Base-by-base conservation (phyloP, 2,888 invertebrate species). In the Mythimna lalbum region DNA sequence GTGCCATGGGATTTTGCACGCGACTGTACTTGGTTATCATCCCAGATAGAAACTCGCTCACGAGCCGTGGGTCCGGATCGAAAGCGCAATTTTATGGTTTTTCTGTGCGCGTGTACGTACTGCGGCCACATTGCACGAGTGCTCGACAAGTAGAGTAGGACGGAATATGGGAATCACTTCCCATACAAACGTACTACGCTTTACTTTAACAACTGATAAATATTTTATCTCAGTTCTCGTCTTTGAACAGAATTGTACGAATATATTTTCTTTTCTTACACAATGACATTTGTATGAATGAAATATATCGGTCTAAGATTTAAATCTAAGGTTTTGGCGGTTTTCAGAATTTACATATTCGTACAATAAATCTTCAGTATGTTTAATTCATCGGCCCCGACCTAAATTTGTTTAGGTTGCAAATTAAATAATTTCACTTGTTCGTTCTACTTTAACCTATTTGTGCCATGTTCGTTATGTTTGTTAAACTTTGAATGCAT, bases 31-130 rank as follows among this genome's bases (percentile, higher is more conserved):
- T 82, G 82, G 83, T 84, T 90, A 88, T 88, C 88, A 91, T 91
- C 89, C 88, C 86, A 92, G 90, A 91, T 93, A 93, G 94, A 95
- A 95, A 94, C 94, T 92, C 80, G 93, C 87, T 80, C 81, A 63
- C 53, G 82, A 78, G 90, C 89, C 90, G 61, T 59, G 85, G 73
- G 90, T 91, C 93, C 93, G 93, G 94, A 94, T 94, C 90, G 95
- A 95, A 95, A 95, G 95, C 94, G 93, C 89, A 89, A 82, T 89
- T 91, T 89, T 90, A 90, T 89, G 85, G 89, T 93, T 94, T 94
- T 93, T 93, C 82, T 76, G 72, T 79, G 78, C 81, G 88, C 80
- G 33, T 76, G 43, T 57, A 39, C 23, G 12, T 19, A 55, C 79
- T 87, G 84, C 81, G 86, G 86, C 90, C 87, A 89, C 90, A 91